Conservation (phyloP, 2,797 vertebrate genomes). For the Sarcoramphus papa region DNA sequence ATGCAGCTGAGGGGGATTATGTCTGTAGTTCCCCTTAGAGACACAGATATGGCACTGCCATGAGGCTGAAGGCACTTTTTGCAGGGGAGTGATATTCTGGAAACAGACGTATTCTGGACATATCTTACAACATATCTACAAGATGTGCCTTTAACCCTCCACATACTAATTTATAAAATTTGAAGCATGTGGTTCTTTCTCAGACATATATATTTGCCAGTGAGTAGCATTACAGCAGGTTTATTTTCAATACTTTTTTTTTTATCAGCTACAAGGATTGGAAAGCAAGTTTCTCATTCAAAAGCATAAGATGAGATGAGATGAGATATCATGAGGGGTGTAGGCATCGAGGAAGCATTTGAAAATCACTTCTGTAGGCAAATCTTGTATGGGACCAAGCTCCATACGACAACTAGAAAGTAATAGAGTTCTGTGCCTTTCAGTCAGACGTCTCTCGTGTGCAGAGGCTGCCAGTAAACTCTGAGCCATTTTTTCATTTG, state of each 20-base stretch:
- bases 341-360: not conserved
- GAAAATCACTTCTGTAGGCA: not conserved
- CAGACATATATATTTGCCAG: not conserved
- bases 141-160: not conserved
- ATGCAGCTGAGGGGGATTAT: not conserved
- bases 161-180: not conserved
- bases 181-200: not conserved
- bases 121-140: not conserved
- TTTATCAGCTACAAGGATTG: not conserved
- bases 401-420: not conserved
- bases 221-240: not conserved
- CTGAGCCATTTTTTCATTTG: not conserved
- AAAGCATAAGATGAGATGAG: not conserved
- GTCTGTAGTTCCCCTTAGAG: not conserved
- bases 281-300: not conserved
- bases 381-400: not conserved
- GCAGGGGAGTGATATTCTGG: not conserved
- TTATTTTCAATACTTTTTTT: not conserved
- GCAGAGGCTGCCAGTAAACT: not conserved
- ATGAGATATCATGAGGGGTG: not conserved
- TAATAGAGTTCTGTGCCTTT: not conserved
- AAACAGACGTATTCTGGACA: not conserved
- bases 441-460: accelerated
- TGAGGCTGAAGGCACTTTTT: not conserved
- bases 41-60: not conserved